A percentile compares a stretch with the other conserved stretches of the same genome.
Evolutionary conservation across 2,113 vertebrate genomes (phyloP).

Genomic region (Poecile atricapillus): DNA sequence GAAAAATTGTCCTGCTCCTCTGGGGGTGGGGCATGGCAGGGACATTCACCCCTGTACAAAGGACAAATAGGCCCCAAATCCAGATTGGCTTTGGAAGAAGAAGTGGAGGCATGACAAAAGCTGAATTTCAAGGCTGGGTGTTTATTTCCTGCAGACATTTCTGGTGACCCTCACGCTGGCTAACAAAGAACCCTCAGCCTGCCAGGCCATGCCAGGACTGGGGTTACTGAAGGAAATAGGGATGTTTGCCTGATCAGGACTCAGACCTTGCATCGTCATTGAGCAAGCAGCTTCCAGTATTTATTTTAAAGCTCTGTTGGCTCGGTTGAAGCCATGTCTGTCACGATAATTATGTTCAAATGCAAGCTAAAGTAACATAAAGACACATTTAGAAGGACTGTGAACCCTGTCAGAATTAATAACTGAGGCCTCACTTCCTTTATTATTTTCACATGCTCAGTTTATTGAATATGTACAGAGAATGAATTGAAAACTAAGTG

Average conservation of each 20-base stretch:
- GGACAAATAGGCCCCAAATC: background rate
- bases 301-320: slow-evolving; percentile 2
- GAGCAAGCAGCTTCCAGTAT: background rate
- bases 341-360: slow-evolving; percentile 6
- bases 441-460: slow-evolving; percentile 2
- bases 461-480: background rate
- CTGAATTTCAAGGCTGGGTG: background rate
- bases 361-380: background rate
- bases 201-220: background rate
- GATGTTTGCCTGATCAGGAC: background rate
- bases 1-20: background rate
- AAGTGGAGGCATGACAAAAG: background rate
- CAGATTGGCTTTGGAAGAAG: rapidly evolving
- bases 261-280: background rate
- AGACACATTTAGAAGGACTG: background rate
- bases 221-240: background rate
- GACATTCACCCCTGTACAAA: rapidly evolving
- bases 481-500: slow-evolving; percentile 41
- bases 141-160: background rate
- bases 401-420: slow-evolving; percentile 22
- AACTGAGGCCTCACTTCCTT: background rate
- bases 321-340: slow-evolving; percentile 4
- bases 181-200: background rate
- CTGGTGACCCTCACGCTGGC: background rate
- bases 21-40: rapidly evolving